phyloP scores from a whole-genome alignment of 1,140 invertebrate genomes.

The Drosophila nigrodunni region DNA sequence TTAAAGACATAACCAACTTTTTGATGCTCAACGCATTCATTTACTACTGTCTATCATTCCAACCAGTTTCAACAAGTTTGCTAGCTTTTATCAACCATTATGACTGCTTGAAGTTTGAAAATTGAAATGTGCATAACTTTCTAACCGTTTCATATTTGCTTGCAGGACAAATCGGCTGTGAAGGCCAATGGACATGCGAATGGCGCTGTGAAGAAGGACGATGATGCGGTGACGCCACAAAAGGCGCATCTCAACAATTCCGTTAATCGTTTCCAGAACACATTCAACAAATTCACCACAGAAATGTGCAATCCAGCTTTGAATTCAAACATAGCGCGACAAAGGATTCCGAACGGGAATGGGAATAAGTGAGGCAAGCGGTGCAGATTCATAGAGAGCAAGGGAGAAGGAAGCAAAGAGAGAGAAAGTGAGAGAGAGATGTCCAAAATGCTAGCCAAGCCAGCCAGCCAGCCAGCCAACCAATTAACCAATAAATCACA shows the following conservation, averaged over 20 bases:
- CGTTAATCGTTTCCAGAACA: slow-evolving; percentile 63
- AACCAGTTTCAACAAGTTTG: too few relatives aligned
- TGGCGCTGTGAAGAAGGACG: slow-evolving; percentile 64
- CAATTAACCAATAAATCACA: slow-evolving; percentile 62
- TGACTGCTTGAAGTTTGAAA: too few relatives aligned
- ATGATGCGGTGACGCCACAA: slow-evolving; percentile 28
- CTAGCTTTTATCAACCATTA: too few relatives aligned
- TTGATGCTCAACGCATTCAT: too few relatives aligned
- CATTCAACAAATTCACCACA: slow-evolving; percentile 69
- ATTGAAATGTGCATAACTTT: too few relatives aligned
- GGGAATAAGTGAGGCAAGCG: slow-evolving; percentile 49
- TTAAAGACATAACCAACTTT: too few relatives aligned
- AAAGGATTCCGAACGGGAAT: slow-evolving; percentile 56
- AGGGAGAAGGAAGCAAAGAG: too few relatives aligned
- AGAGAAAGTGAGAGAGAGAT: slow-evolving; percentile 12
- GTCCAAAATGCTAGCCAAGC: slow-evolving; percentile 38
- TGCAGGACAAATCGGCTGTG: slow-evolving; percentile 64
- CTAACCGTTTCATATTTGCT: background rate
- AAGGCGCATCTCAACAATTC: slow-evolving; percentile 57
- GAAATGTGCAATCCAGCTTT: slow-evolving; percentile 76
- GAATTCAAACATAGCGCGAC: slow-evolving; percentile 70
- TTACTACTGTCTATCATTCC: too few relatives aligned
- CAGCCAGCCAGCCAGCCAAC: slow-evolving; percentile 59
- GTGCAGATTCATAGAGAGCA: too few relatives aligned
- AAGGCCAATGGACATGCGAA: slow-evolving; percentile 78